phyloP scores from a whole-genome alignment of 1,140 invertebrate genomes.

The Pseudoatta argentina region DNA sequence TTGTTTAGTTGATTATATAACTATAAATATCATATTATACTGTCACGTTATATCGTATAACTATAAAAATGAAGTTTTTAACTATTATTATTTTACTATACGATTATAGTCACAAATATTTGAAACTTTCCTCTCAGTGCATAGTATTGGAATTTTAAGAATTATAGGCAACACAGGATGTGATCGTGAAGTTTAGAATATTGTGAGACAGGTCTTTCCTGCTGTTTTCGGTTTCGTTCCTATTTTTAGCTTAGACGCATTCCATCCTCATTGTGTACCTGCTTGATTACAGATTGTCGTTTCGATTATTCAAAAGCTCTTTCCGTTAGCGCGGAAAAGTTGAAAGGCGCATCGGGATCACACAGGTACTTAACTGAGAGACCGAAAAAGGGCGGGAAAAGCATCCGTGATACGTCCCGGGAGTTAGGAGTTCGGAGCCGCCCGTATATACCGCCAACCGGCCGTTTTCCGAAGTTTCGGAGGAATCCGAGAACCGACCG shows the following conservation, averaged over 20 bases:
- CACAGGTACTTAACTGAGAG: neutral
- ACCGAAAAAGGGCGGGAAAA: constrained; percentile 41
- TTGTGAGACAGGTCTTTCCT: neutral
- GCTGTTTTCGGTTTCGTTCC: neutral
- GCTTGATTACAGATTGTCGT: neutral
- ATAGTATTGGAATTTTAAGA: too few relatives aligned
- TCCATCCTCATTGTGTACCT: neutral
- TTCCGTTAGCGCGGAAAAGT: neutral
- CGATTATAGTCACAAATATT: too few relatives aligned
- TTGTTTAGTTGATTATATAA: too few relatives aligned
- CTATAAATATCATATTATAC: too few relatives aligned
- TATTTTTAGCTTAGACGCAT: neutral
- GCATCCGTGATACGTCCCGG: neutral
- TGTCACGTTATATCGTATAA: too few relatives aligned
- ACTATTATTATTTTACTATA: too few relatives aligned
- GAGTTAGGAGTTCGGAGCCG: neutral
- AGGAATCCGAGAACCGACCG: constrained; percentile 80
- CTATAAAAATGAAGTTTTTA: too few relatives aligned
- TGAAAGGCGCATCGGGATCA: neutral
- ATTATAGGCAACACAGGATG: neutral
- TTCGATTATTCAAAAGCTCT: neutral
- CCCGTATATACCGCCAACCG: constrained; percentile 1
- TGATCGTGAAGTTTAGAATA: neutral
- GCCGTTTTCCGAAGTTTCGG: constrained; percentile 57
- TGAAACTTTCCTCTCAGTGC: too few relatives aligned